phyloP scores from a whole-genome alignment of 2,113 vertebrate genomes.

The Rafetus swinhoei region DNA sequence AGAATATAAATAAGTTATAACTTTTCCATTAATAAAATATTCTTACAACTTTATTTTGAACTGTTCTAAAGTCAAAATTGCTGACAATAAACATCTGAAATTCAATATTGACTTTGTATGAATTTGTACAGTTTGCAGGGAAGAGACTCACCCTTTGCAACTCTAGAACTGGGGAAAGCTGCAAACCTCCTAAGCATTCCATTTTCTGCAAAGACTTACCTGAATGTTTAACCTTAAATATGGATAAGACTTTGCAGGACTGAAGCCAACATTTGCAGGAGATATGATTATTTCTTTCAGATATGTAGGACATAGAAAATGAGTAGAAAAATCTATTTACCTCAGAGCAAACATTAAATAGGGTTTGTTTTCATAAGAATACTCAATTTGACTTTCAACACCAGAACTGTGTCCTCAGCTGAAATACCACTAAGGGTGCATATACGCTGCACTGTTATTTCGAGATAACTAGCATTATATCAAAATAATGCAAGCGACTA shows the following conservation, averaged over 20 bases:
- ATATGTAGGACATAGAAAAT: not conserved
- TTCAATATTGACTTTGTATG: not conserved
- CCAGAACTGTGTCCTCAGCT: not conserved
- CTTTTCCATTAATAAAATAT: not conserved
- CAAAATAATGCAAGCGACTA: too few relatives aligned
- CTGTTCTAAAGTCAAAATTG: not conserved
- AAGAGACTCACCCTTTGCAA: not conserved
- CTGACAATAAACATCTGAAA: not conserved
- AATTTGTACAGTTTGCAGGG: not conserved
- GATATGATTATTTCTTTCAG: not conserved
- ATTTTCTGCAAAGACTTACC: not conserved
- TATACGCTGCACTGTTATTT: too few relatives aligned
- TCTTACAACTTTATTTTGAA: not conserved
- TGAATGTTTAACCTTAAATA: not conserved
- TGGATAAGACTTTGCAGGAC: not conserved
- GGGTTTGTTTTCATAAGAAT: not conserved
- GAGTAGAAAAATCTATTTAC: not conserved
- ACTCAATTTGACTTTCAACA: not conserved
- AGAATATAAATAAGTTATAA: not conserved
- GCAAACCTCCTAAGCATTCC: not conserved
- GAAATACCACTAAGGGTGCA: not conserved
- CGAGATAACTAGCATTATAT: too few relatives aligned
- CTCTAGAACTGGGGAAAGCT: not conserved
- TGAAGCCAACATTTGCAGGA: not conserved
- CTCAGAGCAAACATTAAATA: not conserved